Percentiles rank a stretch among this genome's conserved stretches.
Evolutionary conservation across 2,113 vertebrate species (phyloP).

Genomic region (Etheostoma cragini): DNA sequence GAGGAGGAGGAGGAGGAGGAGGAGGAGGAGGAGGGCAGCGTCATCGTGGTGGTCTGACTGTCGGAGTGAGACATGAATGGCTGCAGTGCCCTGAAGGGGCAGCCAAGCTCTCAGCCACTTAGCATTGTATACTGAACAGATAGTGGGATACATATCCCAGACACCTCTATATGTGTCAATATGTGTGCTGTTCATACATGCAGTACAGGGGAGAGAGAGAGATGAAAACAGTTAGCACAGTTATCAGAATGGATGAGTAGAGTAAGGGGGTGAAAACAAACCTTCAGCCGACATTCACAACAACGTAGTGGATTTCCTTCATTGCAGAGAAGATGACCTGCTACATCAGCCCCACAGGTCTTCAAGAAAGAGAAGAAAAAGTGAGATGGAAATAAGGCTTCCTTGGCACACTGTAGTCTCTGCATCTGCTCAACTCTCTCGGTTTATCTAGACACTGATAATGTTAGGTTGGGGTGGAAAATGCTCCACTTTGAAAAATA

Average conservation of each 20-base stretch:
- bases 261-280: slow-evolving; percentile 48
- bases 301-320: slow-evolving; percentile 17
- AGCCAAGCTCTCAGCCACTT: slow-evolving; percentile 73
- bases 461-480: slow-evolving; percentile 24
- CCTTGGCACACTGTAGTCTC: slow-evolving; percentile 32
- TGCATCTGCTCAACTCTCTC: slow-evolving; percentile 6
- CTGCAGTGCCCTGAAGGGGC: slow-evolving; percentile 76
- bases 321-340: slow-evolving; percentile 45
- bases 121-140: slow-evolving; percentile 62
- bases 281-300: slow-evolving; percentile 56
- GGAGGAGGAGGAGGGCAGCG: slow-evolving; percentile 58
- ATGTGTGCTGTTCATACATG: not conserved
- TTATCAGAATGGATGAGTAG: slow-evolving; percentile 22
- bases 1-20: slow-evolving; percentile 39
- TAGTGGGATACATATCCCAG: slow-evolving; percentile 49
- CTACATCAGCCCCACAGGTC: slow-evolving; percentile 40
- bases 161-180: slow-evolving; percentile 9
- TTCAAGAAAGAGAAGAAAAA: slow-evolving; percentile 45
- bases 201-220: not conserved
- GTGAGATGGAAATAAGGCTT: slow-evolving; percentile 60
- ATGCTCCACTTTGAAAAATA: slow-evolving; percentile 27
- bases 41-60: slow-evolving; percentile 80
- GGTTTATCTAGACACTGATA: slow-evolving; percentile 44
- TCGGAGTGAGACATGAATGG: slow-evolving; percentile 75
- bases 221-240: slow-evolving; percentile 24